Base-by-base conservation (phyloP, 2,113 vertebrate genomes). In the Pelmatolapia mariae region DNA sequence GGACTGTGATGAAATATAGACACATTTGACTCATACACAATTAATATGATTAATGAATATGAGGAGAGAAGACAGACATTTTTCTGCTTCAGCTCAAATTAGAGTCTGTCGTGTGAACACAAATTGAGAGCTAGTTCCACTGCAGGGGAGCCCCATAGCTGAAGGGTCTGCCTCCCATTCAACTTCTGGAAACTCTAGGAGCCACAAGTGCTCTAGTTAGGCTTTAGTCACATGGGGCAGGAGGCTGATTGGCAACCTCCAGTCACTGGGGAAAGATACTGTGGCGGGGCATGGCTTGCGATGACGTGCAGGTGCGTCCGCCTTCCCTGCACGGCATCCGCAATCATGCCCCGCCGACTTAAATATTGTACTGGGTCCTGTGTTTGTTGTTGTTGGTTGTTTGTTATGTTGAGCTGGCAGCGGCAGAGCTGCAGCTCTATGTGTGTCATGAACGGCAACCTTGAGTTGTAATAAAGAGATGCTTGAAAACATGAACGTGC, bases 1-100 rank as follows among this genome's bases (percentile, higher is more conserved):
- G 53, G 53, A 86, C 88, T 80, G 15, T 73, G 29, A 45, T 22
- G 22, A 87, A 86, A 85, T 71, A 57, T 36, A 79, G 56, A 47
- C 15, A 71, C 80, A 80, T 50, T 47, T 84, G 53, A 86, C 24
- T 80, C 36, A 66, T 24, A n/a, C 2, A 11, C 66, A 80, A 38
- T 80, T 86, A 19, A 79, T 61, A 66, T 79, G 43, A 76, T 87
- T 83, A 22, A 43, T 24, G 18, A 63, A 66, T 43, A 53, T 22
- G 26, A 73, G 24, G 78, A 90, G 11, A 73, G 4, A 40, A 18
- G 12, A 50, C 38, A 31, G 71, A 16, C 18, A 1, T 83, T 15
- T 26, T 24, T 33, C 24, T 54, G 40, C 33, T 71, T 19, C 22
- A 19, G 13, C 22, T 31, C 24, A 76, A 3, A 76, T 18, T 47